Percentiles rank a stretch among this genome's conserved stretches.
phyloP scores from a whole-genome alignment of 2,888 invertebrate genomes.

The Cenopis cana region DNA sequence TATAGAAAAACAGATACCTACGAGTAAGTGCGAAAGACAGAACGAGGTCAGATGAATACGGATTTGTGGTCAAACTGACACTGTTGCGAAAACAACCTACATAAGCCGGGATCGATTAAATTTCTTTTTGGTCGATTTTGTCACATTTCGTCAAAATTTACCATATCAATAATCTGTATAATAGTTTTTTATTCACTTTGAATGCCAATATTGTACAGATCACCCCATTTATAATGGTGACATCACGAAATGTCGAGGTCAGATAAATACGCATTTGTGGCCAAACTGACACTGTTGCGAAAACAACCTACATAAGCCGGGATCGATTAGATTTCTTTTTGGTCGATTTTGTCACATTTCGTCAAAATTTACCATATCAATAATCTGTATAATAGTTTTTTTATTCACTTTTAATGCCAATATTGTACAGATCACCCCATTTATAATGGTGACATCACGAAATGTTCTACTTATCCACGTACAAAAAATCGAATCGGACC shows the following conservation, averaged over 20 bases:
- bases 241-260: slow-evolving; percentile 26
- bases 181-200: background rate
- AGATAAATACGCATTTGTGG: background rate
- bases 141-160: no score
- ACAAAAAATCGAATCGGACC: background rate
- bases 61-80: background rate
- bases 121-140: background rate
- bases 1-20: slow-evolving; percentile 14
- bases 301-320: background rate
- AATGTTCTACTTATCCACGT: no score
- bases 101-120: background rate
- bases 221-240: background rate
- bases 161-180: background rate
- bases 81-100: background rate
- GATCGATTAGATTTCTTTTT: background rate
- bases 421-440: background rate
- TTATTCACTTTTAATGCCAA: background rate
- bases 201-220: background rate
- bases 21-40: slow-evolving; percentile 7
- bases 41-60: slow-evolving; percentile 21
- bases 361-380: no score
- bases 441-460: background rate
- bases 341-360: no score
- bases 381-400: background rate
- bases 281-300: background rate